Base-by-base conservation (phyloP, 1,140 invertebrate species). In the Lordiphosa collinella region DNA sequence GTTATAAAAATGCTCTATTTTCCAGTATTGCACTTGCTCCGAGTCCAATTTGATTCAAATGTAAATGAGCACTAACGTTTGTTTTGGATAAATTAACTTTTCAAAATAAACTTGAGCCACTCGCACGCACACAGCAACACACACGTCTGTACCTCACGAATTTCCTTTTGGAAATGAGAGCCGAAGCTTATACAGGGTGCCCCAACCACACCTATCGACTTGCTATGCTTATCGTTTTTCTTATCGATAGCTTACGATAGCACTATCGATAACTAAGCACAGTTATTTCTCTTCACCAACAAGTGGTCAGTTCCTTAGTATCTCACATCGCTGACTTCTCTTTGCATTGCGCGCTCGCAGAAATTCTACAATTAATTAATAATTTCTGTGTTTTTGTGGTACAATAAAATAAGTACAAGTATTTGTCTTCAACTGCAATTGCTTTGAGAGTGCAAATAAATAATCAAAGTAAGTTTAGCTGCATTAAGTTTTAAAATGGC, bases 391-490 rank as follows among this genome's bases (percentile, higher is more conserved):
- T 36, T 51, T 51, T 36, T 43, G 25, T 57, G 52, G 6, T 25
- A 9, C 16, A 34, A 35, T 35, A 1, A 40, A 34, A 11, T 13
- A n/a, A n/a, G 9, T 14, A 18, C 3, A 38, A 38, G 13, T 16
- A 25, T 18, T 10, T n/a, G 8, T 5, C 22, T 32, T 14, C 13
- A 13, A 2, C n/a, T 38, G 31, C 8, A 10, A 36, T 44, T 61
- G 31, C 44, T 50, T 63, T 41, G 36, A 44, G 9, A 41, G 55
- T 36, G 59, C 36, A n/a, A 56, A 16, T n/a, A 7, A 8, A 6
- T 12, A 29, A 34, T 13, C 13, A 16, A 44, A 54, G 74, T 79
- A 75, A 80, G 74, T 65, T 47, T 25, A 5, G 13, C 12, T 6
- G 11, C 10, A 8, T n/a, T 12, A 10, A 40, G 9, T 52, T 41